phyloP scores from a whole-genome alignment of 2,888 invertebrate species.

The Seladonia tumulorum region DNA sequence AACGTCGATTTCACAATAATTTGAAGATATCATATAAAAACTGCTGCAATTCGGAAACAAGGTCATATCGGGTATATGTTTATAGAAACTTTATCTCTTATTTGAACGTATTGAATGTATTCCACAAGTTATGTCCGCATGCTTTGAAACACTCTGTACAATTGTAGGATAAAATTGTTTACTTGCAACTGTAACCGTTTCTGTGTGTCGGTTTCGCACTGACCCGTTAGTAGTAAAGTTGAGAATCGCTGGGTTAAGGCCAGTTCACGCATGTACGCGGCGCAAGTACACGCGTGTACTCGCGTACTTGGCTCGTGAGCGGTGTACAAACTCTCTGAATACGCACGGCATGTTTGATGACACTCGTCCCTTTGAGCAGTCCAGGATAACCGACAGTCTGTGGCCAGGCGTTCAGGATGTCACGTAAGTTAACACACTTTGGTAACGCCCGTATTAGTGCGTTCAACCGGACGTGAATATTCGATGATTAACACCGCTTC shows the following conservation, averaged over 20 bases:
- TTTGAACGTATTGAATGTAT: no score
- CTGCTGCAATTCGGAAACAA: no score
- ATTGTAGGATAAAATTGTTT: neutral
- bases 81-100: no score
- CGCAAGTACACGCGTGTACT: conserved; percentile 44
- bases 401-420: conserved; percentile 53
- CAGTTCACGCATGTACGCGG: conserved; percentile 33
- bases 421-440: conserved; percentile 56
- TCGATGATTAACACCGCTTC: conserved; percentile 49
- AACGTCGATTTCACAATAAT: no score
- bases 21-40: no score
- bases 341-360: conserved; percentile 59
- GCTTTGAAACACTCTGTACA: no score
- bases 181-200: neutral
- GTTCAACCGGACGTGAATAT: conserved; percentile 50
- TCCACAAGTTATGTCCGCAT: no score
- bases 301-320: conserved; percentile 55
- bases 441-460: conserved; percentile 56
- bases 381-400: conserved; percentile 42
- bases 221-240: neutral
- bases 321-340: conserved; percentile 47
- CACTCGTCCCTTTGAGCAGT: conserved; percentile 53
- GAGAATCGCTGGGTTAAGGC: conserved; percentile 42
- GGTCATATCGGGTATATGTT: no score
- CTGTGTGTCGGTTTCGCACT: neutral